Conservation (phyloP, 1,140 invertebrate species). For the Aphidius ervi region DNA sequence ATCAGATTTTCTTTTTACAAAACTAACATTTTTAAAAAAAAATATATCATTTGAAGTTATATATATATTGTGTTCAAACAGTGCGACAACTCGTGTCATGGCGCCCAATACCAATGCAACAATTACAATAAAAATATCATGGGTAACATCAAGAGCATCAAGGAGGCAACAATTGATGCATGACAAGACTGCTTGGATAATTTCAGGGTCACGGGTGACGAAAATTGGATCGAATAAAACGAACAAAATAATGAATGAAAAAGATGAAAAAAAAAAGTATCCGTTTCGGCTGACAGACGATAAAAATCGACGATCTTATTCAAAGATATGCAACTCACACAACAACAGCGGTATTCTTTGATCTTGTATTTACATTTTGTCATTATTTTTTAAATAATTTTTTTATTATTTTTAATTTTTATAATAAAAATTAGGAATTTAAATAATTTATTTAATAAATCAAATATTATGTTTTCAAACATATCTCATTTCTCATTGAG, state of each 20-base stretch:
- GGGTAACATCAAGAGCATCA: not conserved
- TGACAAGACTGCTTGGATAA: no score
- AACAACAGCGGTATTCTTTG: conserved; percentile 10
- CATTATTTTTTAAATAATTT: not conserved
- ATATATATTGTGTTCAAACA: conserved; percentile 3
- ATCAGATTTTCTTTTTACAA: conserved; percentile 2
- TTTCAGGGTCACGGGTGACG: no score
- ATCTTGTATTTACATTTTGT: not conserved
- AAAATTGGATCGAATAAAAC: not conserved
- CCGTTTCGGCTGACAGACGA: conserved; percentile 17
- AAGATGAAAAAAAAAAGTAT: conserved; percentile 16
- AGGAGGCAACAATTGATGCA: no score
- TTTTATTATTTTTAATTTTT: not conserved
- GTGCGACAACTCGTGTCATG: conserved; percentile 17
- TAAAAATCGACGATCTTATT: conserved; percentile 15
- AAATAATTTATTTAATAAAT: not conserved
- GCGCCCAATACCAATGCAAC: conserved; percentile 1
- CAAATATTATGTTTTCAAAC: conserved; percentile 12
- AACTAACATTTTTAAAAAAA: not conserved
- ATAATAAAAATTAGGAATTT: not conserved
- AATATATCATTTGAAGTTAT: not conserved
- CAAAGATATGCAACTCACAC: conserved; percentile 2
- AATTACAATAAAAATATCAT: not conserved
- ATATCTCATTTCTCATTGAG: conserved; percentile 18
- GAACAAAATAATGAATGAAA: no score